Percentiles rank a stretch among this genome's conserved stretches.
phyloP scores from a whole-genome alignment of 2,888 invertebrate genomes.

The Anthophora plumipes region DNA sequence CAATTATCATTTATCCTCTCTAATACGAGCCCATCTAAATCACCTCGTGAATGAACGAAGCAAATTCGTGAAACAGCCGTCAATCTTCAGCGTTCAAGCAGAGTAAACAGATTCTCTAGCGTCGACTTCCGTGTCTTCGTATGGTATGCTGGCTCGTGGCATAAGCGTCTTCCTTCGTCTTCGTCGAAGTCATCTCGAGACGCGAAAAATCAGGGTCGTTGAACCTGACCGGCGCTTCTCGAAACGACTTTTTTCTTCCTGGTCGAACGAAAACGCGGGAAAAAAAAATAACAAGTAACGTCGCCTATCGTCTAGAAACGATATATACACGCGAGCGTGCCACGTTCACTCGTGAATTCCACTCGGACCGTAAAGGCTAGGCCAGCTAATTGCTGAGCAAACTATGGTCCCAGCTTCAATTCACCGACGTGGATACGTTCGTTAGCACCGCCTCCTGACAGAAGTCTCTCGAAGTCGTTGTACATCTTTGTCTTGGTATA shows the following conservation, averaged over 20 bases:
- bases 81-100: not conserved
- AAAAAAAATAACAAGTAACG: slow-evolving; percentile 17
- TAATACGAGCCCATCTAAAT: slow-evolving; percentile 10
- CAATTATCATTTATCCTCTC: slow-evolving; percentile 1
- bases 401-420: slow-evolving; percentile 51
- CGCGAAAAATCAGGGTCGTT: slow-evolving; percentile 74
- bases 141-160: slow-evolving; percentile 15
- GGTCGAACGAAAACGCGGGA: slow-evolving; percentile 29
- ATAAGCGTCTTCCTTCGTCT: slow-evolving; percentile 37
- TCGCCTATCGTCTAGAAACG: slow-evolving; percentile 25
- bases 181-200: slow-evolving; percentile 71
- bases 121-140: slow-evolving; percentile 29
- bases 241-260: slow-evolving; percentile 30
- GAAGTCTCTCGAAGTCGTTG: not conserved
- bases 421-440: slow-evolving; percentile 50
- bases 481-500: slow-evolving; percentile 3
- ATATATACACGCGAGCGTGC: slow-evolving; percentile 50
- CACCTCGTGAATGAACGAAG: not conserved
- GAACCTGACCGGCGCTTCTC: slow-evolving; percentile 61
- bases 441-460: slow-evolving; percentile 43
- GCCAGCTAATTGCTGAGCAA: slow-evolving; percentile 76
- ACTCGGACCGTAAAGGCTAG: slow-evolving; percentile 33
- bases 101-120: slow-evolving; percentile 36
- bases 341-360: slow-evolving; percentile 44
- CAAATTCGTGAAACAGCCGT: not conserved